Conservation (phyloP, 2,113 vertebrate genomes). For the Mustela lutreola region DNA sequence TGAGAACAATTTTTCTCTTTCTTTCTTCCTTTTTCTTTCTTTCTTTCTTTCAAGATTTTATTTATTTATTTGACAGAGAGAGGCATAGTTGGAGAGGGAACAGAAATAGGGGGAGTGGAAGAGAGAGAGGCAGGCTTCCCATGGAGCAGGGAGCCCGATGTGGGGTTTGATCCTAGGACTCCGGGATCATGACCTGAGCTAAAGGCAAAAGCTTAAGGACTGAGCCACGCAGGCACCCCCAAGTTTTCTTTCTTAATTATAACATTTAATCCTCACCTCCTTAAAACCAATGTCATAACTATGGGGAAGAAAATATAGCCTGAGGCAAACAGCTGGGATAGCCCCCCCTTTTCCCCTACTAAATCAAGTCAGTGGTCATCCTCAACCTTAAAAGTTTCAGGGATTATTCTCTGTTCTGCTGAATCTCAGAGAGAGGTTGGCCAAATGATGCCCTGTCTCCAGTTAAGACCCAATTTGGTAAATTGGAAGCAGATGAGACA, state of each 20-base stretch:
- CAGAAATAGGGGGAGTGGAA: too few relatives aligned
- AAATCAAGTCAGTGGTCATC: background rate
- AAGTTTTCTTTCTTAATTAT: slow-evolving; percentile 5
- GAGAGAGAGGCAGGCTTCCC: too few relatives aligned
- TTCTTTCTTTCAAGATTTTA: too few relatives aligned
- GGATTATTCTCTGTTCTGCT: background rate
- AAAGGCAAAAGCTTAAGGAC: too few relatives aligned
- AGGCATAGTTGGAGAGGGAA: too few relatives aligned
- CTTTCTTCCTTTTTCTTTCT: background rate
- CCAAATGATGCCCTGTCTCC: background rate
- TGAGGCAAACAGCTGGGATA: background rate
- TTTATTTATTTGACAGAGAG: too few relatives aligned
- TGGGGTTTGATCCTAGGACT: too few relatives aligned
- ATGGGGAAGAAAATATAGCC: background rate
- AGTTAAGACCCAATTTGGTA: background rate
- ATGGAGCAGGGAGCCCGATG: too few relatives aligned
- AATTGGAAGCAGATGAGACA: slow-evolving; percentile 16
- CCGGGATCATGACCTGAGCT: too few relatives aligned
- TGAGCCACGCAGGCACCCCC: too few relatives aligned
- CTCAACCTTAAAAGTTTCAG: background rate
- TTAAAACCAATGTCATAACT: background rate
- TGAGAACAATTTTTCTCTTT: background rate
- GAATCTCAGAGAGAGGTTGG: background rate
- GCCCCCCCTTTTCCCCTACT: background rate
- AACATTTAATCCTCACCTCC: background rate